Base-by-base conservation (phyloP, 2,888 invertebrate species). In the Epicampocera succincta region DNA sequence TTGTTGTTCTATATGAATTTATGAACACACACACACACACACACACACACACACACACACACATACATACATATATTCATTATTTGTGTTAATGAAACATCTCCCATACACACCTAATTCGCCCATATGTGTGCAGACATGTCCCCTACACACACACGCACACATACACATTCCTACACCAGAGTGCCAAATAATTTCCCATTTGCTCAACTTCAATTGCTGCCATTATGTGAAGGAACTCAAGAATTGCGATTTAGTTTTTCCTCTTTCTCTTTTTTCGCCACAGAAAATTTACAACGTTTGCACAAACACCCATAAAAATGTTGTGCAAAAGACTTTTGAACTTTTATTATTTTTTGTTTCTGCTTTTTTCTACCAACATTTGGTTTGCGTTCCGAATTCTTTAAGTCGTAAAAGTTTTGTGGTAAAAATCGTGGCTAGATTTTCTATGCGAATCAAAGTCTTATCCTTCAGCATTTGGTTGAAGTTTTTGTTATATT, bases 131-230 rank as follows among this genome's bases (percentile, higher is more conserved):
- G 17, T 46, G 13, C n/a, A 29, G 15, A 33, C 58, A 65, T 56
- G 25, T 40, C 60, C 33, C 40, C 17, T 21, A 17, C 25, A 25
- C 9, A 29, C 38, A 56, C 17, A 40, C 50, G 38, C n/a, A 60
- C 40, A 33, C 13, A 54, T 40, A 68, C 12, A 71, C 58, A 58
- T 12, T 19, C 65, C 12, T 5, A 13, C 15, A 15, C 9, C 1
- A 5, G n/a, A 29, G 44, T 65, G 21, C 12, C 33, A 73, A 61
- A 56, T 69, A 33, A 56, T 68, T 63, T 77, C 65, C 50, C 58
- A 63, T 73, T 69, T 74, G 44, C 40, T 63, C n/a, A 73, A 79
- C 73, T 79, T 73, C 68, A 74, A 79, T 69, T 80, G 74, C 63
- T 63, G 29, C 38, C 63, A 69, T 63, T 80, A 69, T 56, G 63